phyloP scores from a whole-genome alignment of 2,888 invertebrate genomes.

The Zonitis immaculata region DNA sequence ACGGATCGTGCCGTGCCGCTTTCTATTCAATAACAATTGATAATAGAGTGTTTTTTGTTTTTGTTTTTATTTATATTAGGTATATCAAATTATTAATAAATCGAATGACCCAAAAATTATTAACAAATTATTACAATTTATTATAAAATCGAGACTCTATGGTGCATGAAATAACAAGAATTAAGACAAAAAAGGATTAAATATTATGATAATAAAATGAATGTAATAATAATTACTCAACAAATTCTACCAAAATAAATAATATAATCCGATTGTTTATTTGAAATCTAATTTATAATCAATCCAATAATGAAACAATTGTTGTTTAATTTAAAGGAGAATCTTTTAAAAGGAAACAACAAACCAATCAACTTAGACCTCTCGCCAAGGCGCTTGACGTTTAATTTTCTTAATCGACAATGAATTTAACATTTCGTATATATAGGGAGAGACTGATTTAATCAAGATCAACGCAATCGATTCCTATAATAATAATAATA shows the following conservation, averaged over 20 bases:
- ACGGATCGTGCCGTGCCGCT: too few species aligned
- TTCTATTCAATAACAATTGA: too few species aligned
- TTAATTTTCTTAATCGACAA: slow-evolving; percentile 20
- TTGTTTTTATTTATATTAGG: too few species aligned
- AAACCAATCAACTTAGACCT: not conserved
- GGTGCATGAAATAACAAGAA: not conserved
- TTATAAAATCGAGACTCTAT: not conserved
- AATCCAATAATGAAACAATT: not conserved
- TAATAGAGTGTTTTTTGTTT: too few species aligned
- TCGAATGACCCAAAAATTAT: too few species aligned
- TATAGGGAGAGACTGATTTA: slow-evolving; percentile 10
- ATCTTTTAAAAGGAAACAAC: slow-evolving; percentile 1
- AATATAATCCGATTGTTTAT: not conserved
- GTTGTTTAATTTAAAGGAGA: not conserved
- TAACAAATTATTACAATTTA: not conserved
- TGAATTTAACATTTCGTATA: slow-evolving; percentile 7
- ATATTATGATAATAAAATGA: not conserved
- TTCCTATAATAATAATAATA: slow-evolving; percentile 2
- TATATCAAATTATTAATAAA: too few species aligned
- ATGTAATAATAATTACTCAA: not conserved
- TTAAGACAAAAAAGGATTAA: not conserved
- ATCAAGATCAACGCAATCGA: slow-evolving; percentile 12
- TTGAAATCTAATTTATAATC: not conserved
- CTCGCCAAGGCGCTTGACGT: slow-evolving; percentile 4
- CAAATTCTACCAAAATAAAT: not conserved